These are phyloP conservation scores for Spea multiplicata DNA, from an alignment of 2,113 vertebrate genomes.

Conservation along the genomic window DNA sequence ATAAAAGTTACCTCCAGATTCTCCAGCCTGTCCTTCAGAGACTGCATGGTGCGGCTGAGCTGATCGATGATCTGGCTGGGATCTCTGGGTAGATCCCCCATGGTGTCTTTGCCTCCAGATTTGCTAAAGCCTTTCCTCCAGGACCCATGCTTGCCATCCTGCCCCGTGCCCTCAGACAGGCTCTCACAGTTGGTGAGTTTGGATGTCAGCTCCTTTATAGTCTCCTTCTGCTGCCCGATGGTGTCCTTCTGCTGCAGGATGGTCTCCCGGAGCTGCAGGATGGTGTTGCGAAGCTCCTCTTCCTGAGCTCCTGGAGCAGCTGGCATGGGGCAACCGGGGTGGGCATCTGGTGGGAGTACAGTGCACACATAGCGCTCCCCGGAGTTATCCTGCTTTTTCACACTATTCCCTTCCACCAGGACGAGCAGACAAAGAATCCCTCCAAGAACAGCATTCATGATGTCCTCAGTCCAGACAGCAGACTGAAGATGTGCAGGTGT, in stretches of 20 bases:
- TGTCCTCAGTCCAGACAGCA: constrained; percentile 34
- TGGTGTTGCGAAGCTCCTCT: constrained; percentile 84
- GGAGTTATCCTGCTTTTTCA: constrained; percentile 63
- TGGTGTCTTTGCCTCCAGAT: constrained; percentile 78
- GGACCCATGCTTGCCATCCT: constrained; percentile 69
- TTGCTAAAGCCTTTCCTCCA: constrained; percentile 77
- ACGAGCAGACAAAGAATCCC: constrained; percentile 66
- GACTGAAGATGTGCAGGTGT: too few relatives aligned
- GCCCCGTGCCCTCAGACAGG: constrained; percentile 61
- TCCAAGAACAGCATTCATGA: constrained; percentile 66
- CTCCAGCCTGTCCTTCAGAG: constrained; percentile 90
- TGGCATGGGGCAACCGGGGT: constrained; percentile 76
- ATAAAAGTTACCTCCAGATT: constrained; percentile 79
- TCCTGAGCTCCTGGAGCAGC: constrained; percentile 76
- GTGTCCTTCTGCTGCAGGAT: constrained; percentile 95
- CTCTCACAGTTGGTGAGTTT: constrained; percentile 90
- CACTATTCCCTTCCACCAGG: constrained; percentile 57
- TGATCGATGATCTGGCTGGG: constrained; percentile 86
- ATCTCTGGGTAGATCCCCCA: constrained; percentile 94
- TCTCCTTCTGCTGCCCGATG: constrained; percentile 86
- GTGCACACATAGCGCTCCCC: constrained; percentile 92
- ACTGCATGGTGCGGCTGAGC: constrained; percentile 92
- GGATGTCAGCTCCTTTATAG: constrained; percentile 90
- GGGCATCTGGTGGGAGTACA: constrained; percentile 77
- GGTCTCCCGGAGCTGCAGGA: constrained; percentile 90